Evolutionary conservation across 1,140 invertebrate species (phyloP).

Genomic region (Drosophila nebulosa): DNA sequence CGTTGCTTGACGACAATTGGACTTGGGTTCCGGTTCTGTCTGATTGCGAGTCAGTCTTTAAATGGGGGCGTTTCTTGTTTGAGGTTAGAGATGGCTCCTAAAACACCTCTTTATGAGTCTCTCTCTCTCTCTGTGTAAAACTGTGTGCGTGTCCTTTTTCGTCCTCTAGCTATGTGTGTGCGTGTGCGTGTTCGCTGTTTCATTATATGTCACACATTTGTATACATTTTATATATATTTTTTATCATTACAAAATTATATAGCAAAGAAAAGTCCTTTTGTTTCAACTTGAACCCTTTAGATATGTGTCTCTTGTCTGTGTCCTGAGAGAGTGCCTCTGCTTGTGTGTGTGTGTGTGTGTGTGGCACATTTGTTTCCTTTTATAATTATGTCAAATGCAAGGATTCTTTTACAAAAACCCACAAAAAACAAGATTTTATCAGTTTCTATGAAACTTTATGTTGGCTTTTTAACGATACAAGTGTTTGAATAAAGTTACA

Average conservation of each 20-base stretch:
- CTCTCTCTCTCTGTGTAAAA: not conserved
- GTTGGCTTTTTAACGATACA: conserved; percentile 40
- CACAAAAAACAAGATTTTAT: conserved; percentile 52
- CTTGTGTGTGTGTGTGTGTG: conserved; percentile 28
- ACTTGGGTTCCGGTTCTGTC: conserved; percentile 51
- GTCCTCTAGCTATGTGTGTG: conserved; percentile 36
- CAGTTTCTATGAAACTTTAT: conserved; percentile 11
- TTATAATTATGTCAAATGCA: conserved; percentile 76
- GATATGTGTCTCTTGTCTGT: conserved; percentile 60
- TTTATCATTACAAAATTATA: conserved; percentile 61
- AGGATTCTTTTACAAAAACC: conserved; percentile 62
- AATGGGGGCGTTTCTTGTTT: conserved; percentile 56
- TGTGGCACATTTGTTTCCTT: conserved; percentile 72
- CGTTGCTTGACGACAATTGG: conserved; percentile 40
- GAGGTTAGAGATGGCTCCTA: conserved; percentile 51
- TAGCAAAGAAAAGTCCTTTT: conserved; percentile 71
- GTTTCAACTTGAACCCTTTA: conserved; percentile 52
- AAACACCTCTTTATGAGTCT: not conserved
- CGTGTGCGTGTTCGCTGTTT: conserved; percentile 32
- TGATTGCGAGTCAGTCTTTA: conserved; percentile 60
- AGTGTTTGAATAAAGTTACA: conserved; percentile 29
- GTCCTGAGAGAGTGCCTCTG: conserved; percentile 43
- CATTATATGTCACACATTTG: conserved; percentile 61
- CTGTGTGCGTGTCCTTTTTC: conserved; percentile 44
- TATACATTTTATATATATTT: conserved; percentile 40